Percentiles rank a stretch among this genome's conserved stretches.
Evolutionary conservation across 1,140 invertebrate species (phyloP).

Genomic region (Drosophila pachea): DNA sequence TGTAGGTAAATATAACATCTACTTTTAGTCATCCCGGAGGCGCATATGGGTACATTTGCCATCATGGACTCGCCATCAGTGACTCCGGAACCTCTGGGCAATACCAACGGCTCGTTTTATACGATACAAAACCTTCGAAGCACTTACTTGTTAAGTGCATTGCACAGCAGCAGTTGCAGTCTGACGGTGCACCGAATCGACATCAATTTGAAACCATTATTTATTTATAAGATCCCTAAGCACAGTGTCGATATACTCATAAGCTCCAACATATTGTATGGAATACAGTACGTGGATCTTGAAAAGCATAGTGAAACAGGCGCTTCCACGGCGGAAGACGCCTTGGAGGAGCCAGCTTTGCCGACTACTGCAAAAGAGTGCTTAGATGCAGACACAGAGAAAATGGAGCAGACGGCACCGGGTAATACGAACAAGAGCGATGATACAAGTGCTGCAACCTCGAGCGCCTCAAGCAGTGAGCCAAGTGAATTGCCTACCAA

Average conservation of each 20-base stretch:
- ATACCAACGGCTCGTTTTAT: constrained; percentile 71
- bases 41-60: constrained; percentile 61
- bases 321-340: constrained; percentile 41
- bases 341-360: constrained; percentile 52
- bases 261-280: constrained; percentile 75
- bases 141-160: constrained; percentile 72
- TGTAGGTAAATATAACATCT: constrained; percentile 1
- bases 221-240: constrained; percentile 84
- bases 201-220: constrained; percentile 83
- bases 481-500: constrained; percentile 68
- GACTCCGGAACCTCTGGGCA: constrained; percentile 68
- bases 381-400: constrained; percentile 67
- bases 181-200: constrained; percentile 82
- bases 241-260: constrained; percentile 74
- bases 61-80: constrained; percentile 77
- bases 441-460: constrained; percentile 63
- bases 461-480: constrained; percentile 58
- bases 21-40: constrained; percentile 70
- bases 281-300: constrained; percentile 73
- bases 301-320: constrained; percentile 43
- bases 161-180: constrained; percentile 75
- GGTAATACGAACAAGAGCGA: constrained; percentile 56
- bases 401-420: constrained; percentile 52
- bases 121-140: constrained; percentile 73
- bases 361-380: constrained; percentile 72